Conservation (phyloP, 1,140 invertebrate species). For the Saccostrea glomerata region DNA sequence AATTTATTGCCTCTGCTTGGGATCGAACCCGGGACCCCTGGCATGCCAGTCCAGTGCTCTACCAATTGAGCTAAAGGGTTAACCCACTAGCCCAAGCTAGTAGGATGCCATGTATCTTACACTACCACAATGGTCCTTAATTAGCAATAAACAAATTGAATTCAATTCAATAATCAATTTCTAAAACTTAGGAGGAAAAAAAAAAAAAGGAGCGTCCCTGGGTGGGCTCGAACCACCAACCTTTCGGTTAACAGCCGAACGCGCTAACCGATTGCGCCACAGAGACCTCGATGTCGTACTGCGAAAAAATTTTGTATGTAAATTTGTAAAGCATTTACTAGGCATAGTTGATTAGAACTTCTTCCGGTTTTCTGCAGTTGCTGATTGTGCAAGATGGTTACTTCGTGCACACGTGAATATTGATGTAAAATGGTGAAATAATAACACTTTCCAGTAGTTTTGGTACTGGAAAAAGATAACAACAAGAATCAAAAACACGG, state of each 20-base stretch:
- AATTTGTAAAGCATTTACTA: not conserved
- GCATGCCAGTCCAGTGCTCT: no score
- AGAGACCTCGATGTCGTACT: constrained; percentile 35
- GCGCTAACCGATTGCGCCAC: constrained; percentile 67
- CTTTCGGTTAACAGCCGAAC: constrained; percentile 76
- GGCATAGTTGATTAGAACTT: not conserved
- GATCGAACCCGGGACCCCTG: no score
- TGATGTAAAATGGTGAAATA: not conserved
- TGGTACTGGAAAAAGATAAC: not conserved
- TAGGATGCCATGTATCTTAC: no score
- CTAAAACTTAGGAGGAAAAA: no score
- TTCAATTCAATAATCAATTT: no score
- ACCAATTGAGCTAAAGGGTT: no score
- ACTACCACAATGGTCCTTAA: no score
- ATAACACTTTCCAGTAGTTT: not conserved
- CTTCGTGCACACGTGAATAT: not conserved
- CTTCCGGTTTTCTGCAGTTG: constrained; percentile 12
- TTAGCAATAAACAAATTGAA: no score
- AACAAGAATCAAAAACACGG: not conserved
- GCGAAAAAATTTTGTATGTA: not conserved
- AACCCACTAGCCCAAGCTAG: no score
- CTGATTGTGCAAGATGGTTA: not conserved
- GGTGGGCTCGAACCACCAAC: constrained; percentile 74
- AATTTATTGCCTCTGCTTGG: no score
- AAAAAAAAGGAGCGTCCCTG: constrained; percentile 59